phyloP scores from a whole-genome alignment of 2,113 vertebrate genomes.

The Serilophus lunatus region DNA sequence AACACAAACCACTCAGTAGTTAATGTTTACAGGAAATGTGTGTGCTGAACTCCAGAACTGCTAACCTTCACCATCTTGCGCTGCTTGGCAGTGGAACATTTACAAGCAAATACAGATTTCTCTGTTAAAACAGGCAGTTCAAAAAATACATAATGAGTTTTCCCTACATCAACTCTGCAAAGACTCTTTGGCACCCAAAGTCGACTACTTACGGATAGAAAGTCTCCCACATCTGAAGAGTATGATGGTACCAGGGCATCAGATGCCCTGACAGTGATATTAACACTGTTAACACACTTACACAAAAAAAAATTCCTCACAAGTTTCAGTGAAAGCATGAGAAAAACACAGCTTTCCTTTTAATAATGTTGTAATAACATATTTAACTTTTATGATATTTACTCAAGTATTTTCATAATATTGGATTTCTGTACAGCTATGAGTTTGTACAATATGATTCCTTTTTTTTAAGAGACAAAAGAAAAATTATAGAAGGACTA shows the following conservation, averaged over 20 bases:
- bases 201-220: fast-evolving
- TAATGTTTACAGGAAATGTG: not conserved
- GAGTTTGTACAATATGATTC: not conserved
- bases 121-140: not conserved
- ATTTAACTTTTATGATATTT: not conserved
- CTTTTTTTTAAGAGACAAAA: not conserved
- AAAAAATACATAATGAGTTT: not conserved
- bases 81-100: not conserved
- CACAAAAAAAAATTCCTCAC: not conserved
- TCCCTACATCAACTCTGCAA: not conserved
- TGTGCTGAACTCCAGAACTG: not conserved
- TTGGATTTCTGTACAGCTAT: not conserved
- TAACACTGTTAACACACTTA: constrained; percentile 1
- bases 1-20: not conserved
- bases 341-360: constrained; percentile 8
- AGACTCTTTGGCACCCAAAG: not conserved
- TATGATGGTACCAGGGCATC: not conserved
- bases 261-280: not conserved
- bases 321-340: not conserved
- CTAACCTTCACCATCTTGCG: not conserved
- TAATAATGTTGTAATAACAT: not conserved
- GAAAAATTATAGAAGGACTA: not conserved
- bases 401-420: not conserved
- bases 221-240: not conserved
- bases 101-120: not conserved